Evolutionary conservation across 1,140 invertebrate genomes (phyloP).

Genomic region (Vollenhovia emeryi): DNA sequence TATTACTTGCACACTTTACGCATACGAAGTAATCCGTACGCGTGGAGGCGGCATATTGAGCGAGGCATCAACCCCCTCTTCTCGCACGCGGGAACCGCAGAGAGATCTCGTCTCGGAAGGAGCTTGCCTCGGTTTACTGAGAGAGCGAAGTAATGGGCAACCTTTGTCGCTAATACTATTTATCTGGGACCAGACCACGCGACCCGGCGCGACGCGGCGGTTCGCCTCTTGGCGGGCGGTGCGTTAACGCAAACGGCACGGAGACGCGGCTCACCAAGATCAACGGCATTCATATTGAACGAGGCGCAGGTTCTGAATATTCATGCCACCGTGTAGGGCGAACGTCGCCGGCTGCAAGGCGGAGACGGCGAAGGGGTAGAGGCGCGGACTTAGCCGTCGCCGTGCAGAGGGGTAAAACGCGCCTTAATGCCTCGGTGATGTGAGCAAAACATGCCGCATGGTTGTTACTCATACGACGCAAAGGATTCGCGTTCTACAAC

Average conservation of each 20-base stretch:
- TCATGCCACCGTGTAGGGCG: conserved; percentile 80
- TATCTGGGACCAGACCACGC: conserved; percentile 73
- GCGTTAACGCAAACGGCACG: conserved; percentile 75
- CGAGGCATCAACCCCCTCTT: conserved; percentile 44
- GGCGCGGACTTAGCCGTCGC: conserved; percentile 65
- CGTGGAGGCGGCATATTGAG: conserved; percentile 46
- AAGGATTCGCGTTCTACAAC: conserved; percentile 54
- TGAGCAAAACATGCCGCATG: conserved; percentile 75
- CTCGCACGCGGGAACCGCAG: neutral
- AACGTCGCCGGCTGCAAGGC: conserved; percentile 61
- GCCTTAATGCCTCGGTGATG: conserved; percentile 73
- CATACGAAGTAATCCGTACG: conserved; percentile 53
- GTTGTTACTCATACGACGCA: conserved; percentile 58
- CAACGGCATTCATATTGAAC: conserved; percentile 84
- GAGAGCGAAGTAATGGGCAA: conserved; percentile 2
- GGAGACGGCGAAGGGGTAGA: conserved; percentile 46
- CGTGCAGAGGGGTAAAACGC: conserved; percentile 75
- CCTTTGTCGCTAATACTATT: conserved; percentile 74
- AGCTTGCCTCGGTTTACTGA: conserved; percentile 11
- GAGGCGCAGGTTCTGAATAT: conserved; percentile 82
- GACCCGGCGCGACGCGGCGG: neutral
- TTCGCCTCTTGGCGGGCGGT: conserved; percentile 57
- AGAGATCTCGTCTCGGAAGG: neutral
- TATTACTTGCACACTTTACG: conserved; percentile 56
- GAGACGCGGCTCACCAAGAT: conserved; percentile 80